Evolutionary conservation across 2,797 vertebrate species (phyloP).

Genomic region (Sebastes nivosus): DNA sequence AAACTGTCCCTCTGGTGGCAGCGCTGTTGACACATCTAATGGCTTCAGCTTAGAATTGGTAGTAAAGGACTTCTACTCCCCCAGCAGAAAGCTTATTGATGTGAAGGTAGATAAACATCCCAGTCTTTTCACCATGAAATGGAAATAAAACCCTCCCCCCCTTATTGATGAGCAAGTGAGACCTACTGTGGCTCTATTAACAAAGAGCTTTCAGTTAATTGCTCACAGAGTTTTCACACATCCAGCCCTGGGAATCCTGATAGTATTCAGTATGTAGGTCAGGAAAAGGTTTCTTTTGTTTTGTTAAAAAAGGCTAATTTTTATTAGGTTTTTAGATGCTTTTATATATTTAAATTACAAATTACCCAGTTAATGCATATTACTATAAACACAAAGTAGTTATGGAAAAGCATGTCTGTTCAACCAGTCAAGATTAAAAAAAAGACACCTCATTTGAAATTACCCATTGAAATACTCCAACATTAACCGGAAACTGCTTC

Average conservation of each 20-base stretch:
- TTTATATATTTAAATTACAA: slow-evolving; percentile 6
- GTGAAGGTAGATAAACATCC: slow-evolving; percentile 78
- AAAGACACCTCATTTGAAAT: neutral
- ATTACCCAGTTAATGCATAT: neutral
- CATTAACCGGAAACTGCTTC: neutral
- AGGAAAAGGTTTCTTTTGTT: slow-evolving; percentile 65
- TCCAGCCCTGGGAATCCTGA: slow-evolving; percentile 68
- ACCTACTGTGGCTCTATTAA: slow-evolving; percentile 81
- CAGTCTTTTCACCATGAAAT: slow-evolving; percentile 75
- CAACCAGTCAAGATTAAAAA: neutral
- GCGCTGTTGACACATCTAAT: slow-evolving; percentile 55
- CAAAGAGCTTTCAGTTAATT: slow-evolving; percentile 81
- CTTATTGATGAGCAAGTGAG: slow-evolving; percentile 79
- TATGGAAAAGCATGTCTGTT: neutral
- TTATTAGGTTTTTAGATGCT: slow-evolving; percentile 9
- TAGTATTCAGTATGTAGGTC: slow-evolving; percentile 70
- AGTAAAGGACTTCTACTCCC: slow-evolving; percentile 56
- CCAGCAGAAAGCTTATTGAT: slow-evolving; percentile 61
- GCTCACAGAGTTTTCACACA: slow-evolving; percentile 78
- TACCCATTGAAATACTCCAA: neutral
- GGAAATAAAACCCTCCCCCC: slow-evolving; percentile 80
- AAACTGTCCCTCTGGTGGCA: slow-evolving; percentile 18
- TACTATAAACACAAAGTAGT: neutral
- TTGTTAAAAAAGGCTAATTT: slow-evolving; percentile 27
- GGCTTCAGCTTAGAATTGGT: slow-evolving; percentile 53